These are phyloP conservation scores for Phymastichus coffea DNA, from an alignment of 1,140 invertebrate genomes.

Conservation along the genomic window DNA sequence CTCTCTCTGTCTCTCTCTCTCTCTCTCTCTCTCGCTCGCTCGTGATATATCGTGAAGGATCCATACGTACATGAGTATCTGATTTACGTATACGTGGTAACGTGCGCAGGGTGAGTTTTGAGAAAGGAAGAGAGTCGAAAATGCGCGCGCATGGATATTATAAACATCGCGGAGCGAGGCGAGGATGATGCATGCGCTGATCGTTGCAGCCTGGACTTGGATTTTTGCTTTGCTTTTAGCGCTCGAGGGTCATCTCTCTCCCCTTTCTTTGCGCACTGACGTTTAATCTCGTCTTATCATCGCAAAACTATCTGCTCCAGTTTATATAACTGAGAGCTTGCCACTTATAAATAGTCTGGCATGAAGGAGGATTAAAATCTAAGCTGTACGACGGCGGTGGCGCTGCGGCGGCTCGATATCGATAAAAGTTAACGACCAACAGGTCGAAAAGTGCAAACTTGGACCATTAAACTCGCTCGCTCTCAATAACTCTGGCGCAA, in stretches of 20 bases:
- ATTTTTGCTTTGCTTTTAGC: no score
- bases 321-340: no score
- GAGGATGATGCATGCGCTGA: neutral
- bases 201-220: no score
- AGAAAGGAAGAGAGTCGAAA: neutral
- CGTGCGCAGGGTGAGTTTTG: constrained; percentile 51
- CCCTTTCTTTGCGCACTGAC: no score
- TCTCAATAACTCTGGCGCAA: constrained; percentile 1
- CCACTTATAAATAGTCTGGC: no score
- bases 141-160: neutral
- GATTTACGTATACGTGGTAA: constrained; percentile 53
- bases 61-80: constrained; percentile 52
- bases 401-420: neutral
- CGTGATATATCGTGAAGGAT: neutral
- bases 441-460: constrained; percentile 1
- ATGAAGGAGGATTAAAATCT: no score
- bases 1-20: neutral
- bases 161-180: neutral
- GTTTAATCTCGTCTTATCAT: no score
- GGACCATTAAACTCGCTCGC: neutral
- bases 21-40: no score
- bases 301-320: no score
- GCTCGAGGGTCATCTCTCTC: no score
- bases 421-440: constrained; percentile 6
- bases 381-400: no score